Base-by-base conservation (phyloP, 2,797 vertebrate genomes). In the Adelosebastes latens region DNA sequence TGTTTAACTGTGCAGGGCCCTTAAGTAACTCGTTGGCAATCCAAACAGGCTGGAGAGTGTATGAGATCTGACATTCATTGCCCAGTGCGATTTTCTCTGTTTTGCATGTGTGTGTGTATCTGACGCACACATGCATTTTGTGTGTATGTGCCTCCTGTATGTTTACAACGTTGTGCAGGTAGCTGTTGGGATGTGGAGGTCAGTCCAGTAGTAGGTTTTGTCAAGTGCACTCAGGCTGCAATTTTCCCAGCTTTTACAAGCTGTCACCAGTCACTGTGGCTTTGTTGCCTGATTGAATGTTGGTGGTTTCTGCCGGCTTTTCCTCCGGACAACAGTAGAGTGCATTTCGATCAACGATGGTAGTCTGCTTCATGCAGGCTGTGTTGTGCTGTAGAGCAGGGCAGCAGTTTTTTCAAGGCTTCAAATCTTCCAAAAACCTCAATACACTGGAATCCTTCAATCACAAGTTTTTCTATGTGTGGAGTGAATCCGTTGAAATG, bases 181-280 rank as follows among this genome's bases (percentile, higher is more conserved):
- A 65, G 36, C n/a, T 70, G 20, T 74, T 76, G 8, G 29, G 65
- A 72, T 78, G 67, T 75, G 42, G 46, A 75, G 39, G 73, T 84
- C 67, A 73, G 34, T 75, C 29, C 56, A 69, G 73, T 60, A 5
- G 71, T 63, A 60, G 24, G 46, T 79, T 81, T 84, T 75, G 83
- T 84, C 71, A 79, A 75, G 66, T 72, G 58, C 80, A 88, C 67
- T 73, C 34, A 49, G 74, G 69, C 82, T 80, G 65, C 77, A 88
- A 63, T 88, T 85, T 85, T 20, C 62, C 71, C 72, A 74, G 62
- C 62, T 87, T 85, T 89, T 78, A 82, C 84, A 81, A 87, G 79
- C 76, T 72, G 76, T 82, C 82, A 77, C 66, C 27, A 80, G 77
- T 80, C 69, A 27, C 65, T 83, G 71, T 73, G 73, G 85, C 76